These are phyloP conservation scores for Drosophila tropicalis DNA, from an alignment of 1,140 invertebrate species.

Conservation along the genomic window DNA sequence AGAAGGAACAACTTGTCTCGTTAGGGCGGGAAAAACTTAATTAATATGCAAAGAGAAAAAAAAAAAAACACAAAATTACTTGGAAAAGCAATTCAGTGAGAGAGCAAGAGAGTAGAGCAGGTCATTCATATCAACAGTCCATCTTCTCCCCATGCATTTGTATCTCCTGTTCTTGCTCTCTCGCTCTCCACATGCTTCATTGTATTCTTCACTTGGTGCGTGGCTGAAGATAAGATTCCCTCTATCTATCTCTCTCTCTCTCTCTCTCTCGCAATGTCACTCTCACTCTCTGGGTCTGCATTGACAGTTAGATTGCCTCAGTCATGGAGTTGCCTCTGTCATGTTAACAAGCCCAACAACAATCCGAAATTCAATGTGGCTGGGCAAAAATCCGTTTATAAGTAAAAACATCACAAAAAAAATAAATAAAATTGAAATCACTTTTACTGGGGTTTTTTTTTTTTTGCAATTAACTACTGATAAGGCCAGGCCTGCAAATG, in stretches of 20 bases:
- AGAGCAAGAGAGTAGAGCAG: not conserved
- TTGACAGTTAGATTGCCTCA: conserved; percentile 44
- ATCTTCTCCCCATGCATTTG: not conserved
- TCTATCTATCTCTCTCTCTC: not conserved
- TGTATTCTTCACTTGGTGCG: conserved; percentile 68
- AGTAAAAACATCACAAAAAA: conserved; percentile 54
- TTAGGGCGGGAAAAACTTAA: conserved; percentile 63
- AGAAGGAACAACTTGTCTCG: conserved; percentile 28
- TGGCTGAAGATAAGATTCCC: conserved; percentile 62
- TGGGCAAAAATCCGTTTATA: conserved; percentile 80
- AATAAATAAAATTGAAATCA: conserved; percentile 41
- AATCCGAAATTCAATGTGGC: conserved; percentile 55
- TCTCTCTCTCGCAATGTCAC: not conserved
- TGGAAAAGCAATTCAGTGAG: conserved; percentile 48
- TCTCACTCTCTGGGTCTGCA: conserved; percentile 8
- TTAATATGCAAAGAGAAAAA: conserved; percentile 38
- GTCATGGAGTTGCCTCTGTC: conserved; percentile 64
- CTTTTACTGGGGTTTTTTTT: conserved; percentile 25
- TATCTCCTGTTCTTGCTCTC: conserved; percentile 12
- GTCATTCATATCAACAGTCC: no score
- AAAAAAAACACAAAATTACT: conserved; percentile 38
- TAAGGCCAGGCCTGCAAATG: conserved; percentile 56
- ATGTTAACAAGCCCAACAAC: conserved; percentile 55
- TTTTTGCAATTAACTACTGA: conserved; percentile 50
- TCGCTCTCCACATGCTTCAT: conserved; percentile 21